Evolutionary conservation across 2,888 invertebrate species (phyloP), one percentile per base, ranked within the genome.

Genomic region (Andrena camellia): DNA sequence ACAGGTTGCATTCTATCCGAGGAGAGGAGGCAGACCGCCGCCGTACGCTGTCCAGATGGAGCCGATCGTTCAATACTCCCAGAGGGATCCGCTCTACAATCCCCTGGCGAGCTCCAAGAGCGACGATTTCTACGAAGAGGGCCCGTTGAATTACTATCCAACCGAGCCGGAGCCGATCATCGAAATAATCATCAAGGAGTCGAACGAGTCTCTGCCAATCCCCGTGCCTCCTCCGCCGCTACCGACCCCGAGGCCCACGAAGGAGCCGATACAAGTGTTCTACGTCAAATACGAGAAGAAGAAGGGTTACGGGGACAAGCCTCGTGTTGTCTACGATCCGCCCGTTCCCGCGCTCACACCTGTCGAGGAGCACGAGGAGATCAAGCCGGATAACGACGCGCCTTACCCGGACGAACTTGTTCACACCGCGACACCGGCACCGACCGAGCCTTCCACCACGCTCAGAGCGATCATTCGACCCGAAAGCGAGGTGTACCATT

Each of bases 171-270:
- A 98, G 92, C 98, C 98, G 5, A 98, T 98, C 26, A 98, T 98
- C 89, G 98, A 98, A 94, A 98, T 98, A 86, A 98, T 98, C 82
- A 98, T 98, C 70, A 98, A 97, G 91, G 98, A 98, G 93, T 97
- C 98, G 0, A 98, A 98, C 92, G 97, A 97, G 90, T 96, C 97
- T 0, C 92, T 97, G 2, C 97, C 97, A 1, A 95, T 97, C 2
- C 95, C 96, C 1, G 94, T 94, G 0, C 94, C 95, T 0, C 95
- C 95, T 2, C 95, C 95, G 20, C 95, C 94, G 23, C 86, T 90
- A 0, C 78, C 90, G 2, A 42, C 83, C 0, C 52, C 70, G 17
- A 95, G 95, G 84, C 95, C 96, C 85, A 96, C 96, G 87, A 97
- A 97, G 91, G 98, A 98, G 92, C 97, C 98, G 35, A 97, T 98